These are phyloP conservation scores for Halictus quadricinctus DNA, from an alignment of 2,888 invertebrate species.

Conservation along the genomic window DNA sequence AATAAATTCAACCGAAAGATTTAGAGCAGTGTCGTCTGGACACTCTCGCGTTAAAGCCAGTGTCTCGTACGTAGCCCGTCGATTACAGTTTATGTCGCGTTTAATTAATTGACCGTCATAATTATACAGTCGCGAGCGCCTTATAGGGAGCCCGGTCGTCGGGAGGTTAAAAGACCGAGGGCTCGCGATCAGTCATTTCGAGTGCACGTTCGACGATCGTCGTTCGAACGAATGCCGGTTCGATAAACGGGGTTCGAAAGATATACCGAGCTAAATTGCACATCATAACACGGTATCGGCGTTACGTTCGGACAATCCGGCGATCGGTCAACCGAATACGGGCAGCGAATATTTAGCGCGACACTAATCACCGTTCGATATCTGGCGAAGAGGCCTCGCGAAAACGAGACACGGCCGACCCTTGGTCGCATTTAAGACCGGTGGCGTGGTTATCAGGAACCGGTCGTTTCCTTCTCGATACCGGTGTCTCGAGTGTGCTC, in stretches of 20 bases:
- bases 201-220: not conserved
- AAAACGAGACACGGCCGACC: not conserved
- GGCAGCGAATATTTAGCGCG: not conserved
- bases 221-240: not conserved
- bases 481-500: not conserved
- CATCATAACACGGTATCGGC: conserved; percentile 8
- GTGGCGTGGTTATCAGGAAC: not conserved
- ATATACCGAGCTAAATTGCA: conserved; percentile 13
- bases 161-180: not conserved
- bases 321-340: not conserved
- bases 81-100: not conserved
- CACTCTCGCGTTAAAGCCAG: not conserved
- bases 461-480: conserved; percentile 5
- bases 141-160: not conserved
- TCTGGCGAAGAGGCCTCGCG: not conserved
- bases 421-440: not conserved
- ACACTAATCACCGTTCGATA: not conserved
- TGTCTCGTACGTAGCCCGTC: not conserved
- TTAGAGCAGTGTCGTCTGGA: not conserved
- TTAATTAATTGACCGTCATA: conserved; percentile 2
- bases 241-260: not conserved
- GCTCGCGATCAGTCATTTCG: not conserved
- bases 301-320: not conserved
- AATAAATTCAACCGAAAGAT: too few relatives aligned
- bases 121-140: not conserved